Evolutionary conservation across 2,113 vertebrate species (phyloP), one percentile per base, ranked within the genome.

Genomic region (Hystrix cristata): DNA sequence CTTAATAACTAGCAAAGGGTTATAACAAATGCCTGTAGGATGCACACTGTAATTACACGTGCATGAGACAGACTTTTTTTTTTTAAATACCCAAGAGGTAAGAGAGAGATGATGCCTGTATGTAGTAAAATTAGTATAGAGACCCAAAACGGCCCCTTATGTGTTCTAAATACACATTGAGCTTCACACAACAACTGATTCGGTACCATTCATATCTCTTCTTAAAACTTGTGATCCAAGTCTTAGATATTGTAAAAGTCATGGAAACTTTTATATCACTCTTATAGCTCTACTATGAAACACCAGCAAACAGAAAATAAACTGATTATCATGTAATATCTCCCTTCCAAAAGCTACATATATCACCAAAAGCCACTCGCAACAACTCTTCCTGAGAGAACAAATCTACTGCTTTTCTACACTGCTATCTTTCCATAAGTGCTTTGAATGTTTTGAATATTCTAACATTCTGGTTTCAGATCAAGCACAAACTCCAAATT

Each of bases 231-330:
- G 46, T 85, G 87, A 48, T 71, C 81, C 83, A 93, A 90, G 78
- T 85, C 83, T 78, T 48, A 76, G 57, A n/a, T 93, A 71, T 74
- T 89, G 69, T 81, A 96, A 96, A 85, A 85, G 78, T 60, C 89
- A 16, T 51, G 19, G 67, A 95, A 91, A 91, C 72, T 90, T 88
- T 76, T 80, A 38, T 51, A 51, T 67, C 53, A 59, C 48, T 93
- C 53, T 74, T 84, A 82, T 93, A 93, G 19, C 72, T 55, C 74
- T 72, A 31, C 78, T 86, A 25, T 3, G 57, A 86, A 94, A 96
- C 87, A 48, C 79, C 34, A 91, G 46, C 53, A 94, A 46, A 86
- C 25, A 93, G 81, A 83, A 94, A 74, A 67, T 76, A 84, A 57
- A 87, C 60, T 74, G 46, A 94, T 81, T 67, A 7, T 79, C 31